Conservation (phyloP, 1,140 invertebrate species). For the Achroia grisella region DNA sequence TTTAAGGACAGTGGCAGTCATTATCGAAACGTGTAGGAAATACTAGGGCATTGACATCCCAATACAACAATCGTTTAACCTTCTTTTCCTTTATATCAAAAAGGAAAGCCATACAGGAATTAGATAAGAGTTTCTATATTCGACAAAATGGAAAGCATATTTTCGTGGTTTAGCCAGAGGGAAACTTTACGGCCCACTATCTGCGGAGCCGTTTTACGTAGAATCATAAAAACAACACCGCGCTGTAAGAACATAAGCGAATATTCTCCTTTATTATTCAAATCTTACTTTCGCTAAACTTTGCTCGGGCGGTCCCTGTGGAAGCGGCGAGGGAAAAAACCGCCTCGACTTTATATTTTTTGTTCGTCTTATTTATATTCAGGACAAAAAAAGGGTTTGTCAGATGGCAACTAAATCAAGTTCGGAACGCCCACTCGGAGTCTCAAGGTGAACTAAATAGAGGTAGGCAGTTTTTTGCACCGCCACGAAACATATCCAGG, state of each 20-base stretch:
- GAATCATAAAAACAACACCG: slow-evolving; percentile 39
- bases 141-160: slow-evolving; percentile 19
- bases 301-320: slow-evolving; percentile 33
- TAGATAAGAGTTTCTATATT: slow-evolving; percentile 10
- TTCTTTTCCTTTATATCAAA: slow-evolving; percentile 30
- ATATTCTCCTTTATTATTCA: slow-evolving; percentile 61
- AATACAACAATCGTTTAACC: slow-evolving; percentile 11
- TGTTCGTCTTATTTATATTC: slow-evolving; percentile 67
- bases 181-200: slow-evolving; percentile 19
- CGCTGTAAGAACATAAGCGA: slow-evolving; percentile 46
- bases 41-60: slow-evolving; percentile 24
- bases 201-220: slow-evolving; percentile 7
- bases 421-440: slow-evolving; percentile 52
- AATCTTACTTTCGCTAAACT: slow-evolving; percentile 65
- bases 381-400: slow-evolving; percentile 70
- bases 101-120: slow-evolving; percentile 10
- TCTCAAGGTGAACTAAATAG: slow-evolving; percentile 54
- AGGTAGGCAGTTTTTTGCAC: slow-evolving; percentile 49
- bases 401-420: slow-evolving; percentile 67
- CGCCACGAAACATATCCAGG: slow-evolving; percentile 32
- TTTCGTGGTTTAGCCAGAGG: slow-evolving; percentile 12
- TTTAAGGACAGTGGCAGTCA: slow-evolving; percentile 59
- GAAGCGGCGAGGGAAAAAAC: slow-evolving; percentile 45
- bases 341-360: slow-evolving; percentile 56
- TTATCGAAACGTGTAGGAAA: slow-evolving; percentile 66